Base-by-base conservation (phyloP, 1,140 invertebrate genomes). In the Nebria ingens region DNA sequence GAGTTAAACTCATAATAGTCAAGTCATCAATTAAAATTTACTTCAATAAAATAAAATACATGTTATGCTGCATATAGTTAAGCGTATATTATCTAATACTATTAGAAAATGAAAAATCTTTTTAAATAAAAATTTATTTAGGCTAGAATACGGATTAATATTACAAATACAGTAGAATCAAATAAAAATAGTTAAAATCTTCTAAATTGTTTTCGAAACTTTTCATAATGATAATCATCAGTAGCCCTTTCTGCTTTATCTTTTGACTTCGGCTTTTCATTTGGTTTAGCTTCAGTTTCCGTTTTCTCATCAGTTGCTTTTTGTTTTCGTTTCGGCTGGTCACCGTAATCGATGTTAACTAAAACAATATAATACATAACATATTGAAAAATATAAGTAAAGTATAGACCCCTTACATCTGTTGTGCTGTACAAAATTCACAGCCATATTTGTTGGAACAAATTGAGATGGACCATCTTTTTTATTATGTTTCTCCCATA, bases 371-470 rank as follows among this genome's bases (percentile, higher is more conserved):
- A 34, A 56, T 51, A 34, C 22, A 52, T 29, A 58, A 66, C 65
- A 50, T 71, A 69, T 65, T 21, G 20, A 57, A 57, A 2, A 52
- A 54, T 56, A 13, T 21, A 50, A 23, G 19, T 40, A 19, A 23
- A n/a, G 53, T 58, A 52, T 34, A 56, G 40, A 13, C 56, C 52
- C 71, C 72, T 80, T 78, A 89, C 89, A 93, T 84, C 90, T 78
- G 73, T 95, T 96, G 67, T 97, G 93, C 68, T 97, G 93, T 25
- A 93, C 91, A 81, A 97, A 97, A 76, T 97, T 97, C 0, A 96
- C 93, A 51, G 95, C 93, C 87, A 97, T 93, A 70, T 97, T 98
- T 23, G 91, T 93, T 0, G 95, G 95, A 2, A 97, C 94, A 82
- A 98, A 97, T 59, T 92, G 89, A 0, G 93, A 96, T 0, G 93